Conservation (phyloP, 2,888 invertebrate species). For the Cephonodes hylas region DNA sequence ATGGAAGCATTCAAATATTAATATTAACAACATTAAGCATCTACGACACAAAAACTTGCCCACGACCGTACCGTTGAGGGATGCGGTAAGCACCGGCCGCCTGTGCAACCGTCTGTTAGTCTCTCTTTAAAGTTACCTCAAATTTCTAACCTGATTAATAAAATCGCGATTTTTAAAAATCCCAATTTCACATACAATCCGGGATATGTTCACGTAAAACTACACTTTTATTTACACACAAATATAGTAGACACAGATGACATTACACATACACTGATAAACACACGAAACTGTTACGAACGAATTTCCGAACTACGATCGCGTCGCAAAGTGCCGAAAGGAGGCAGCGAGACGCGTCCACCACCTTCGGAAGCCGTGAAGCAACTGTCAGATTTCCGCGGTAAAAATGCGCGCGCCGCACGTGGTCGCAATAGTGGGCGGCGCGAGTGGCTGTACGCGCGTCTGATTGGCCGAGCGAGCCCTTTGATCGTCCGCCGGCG, state of each 20-base stretch:
- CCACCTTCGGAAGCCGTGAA: constrained; percentile 37
- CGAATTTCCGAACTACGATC: constrained; percentile 1
- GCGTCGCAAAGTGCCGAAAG: constrained; percentile 27
- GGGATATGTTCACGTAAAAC: constrained; percentile 22
- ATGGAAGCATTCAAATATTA: constrained; percentile 61
- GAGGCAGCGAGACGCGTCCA: constrained; percentile 32
- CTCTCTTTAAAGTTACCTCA: constrained; percentile 40
- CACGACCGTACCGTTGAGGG: constrained; percentile 51
- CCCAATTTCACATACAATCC: constrained; percentile 42
- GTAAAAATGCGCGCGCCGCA: constrained; percentile 73
- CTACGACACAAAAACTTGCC: constrained; percentile 57
- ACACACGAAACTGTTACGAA: neutral
- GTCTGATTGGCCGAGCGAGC: constrained; percentile 55
- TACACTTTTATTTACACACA: constrained; percentile 25
- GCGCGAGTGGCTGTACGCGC: constrained; percentile 40
- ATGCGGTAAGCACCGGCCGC: constrained; percentile 41
- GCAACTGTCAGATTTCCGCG: constrained; percentile 60
- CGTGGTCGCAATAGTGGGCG: constrained; percentile 69
- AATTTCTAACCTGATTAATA: constrained; percentile 30
- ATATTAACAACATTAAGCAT: constrained; percentile 48
- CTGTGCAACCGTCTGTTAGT: constrained; percentile 35
- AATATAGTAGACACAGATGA: neutral
- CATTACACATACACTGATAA: constrained; percentile 3
- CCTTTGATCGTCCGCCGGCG: constrained; percentile 77
- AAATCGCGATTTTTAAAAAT: constrained; percentile 29